Evolutionary conservation across 2,113 vertebrate species (phyloP).

Genomic region (Dasypus novemcinctus): DNA sequence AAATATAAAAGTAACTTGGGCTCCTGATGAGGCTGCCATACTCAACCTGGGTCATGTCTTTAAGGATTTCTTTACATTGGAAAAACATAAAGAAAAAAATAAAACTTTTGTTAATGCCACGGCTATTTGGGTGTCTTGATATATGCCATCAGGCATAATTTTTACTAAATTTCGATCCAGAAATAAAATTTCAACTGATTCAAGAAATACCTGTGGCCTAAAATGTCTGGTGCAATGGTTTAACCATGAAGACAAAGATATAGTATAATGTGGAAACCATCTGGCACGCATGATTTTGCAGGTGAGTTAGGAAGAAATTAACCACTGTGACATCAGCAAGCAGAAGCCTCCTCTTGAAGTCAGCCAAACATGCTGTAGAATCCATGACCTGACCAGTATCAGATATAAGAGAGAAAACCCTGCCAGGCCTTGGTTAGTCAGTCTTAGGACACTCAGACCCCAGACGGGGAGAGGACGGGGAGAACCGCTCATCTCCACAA

Average conservation of each 20-base stretch:
- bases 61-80: not conserved
- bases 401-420: not conserved
- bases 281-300: not conserved
- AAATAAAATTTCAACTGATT: not conserved
- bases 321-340: too few species aligned
- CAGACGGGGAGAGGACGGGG: not conserved
- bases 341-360: not conserved
- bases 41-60: not conserved
- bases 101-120: not conserved
- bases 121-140: not conserved
- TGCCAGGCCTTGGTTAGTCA: not conserved
- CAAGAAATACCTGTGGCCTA: not conserved
- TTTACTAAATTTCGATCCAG: not conserved
- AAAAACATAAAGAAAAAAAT: not conserved
- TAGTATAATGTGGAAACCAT: not conserved
- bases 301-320: not conserved
- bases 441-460: rapidly evolving
- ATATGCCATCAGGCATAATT: not conserved
- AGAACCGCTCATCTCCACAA: not conserved
- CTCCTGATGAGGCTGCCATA: not conserved
- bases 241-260: not conserved
- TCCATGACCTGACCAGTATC: not conserved
- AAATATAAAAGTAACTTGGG: not conserved
- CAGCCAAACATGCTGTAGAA: rapidly evolving
- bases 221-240: not conserved